phyloP scores from a whole-genome alignment of 2,888 invertebrate species.

The Dendrolimus pini region DNA sequence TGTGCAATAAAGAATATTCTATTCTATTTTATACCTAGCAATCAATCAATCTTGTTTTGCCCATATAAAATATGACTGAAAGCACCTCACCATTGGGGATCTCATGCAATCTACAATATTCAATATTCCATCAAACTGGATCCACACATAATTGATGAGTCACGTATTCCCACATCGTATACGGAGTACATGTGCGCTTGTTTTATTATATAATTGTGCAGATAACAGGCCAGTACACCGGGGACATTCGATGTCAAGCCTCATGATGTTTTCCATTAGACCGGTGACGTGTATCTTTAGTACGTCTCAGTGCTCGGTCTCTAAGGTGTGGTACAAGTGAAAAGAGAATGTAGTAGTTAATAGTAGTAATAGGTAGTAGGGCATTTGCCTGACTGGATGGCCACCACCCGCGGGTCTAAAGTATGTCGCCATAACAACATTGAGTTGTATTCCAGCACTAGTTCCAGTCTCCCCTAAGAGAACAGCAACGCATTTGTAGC shows the following conservation, averaged over 20 bases:
- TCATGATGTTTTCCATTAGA: slow-evolving; percentile 57
- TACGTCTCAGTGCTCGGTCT: slow-evolving; percentile 28
- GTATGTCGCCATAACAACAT: too few species aligned
- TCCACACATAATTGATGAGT: background rate
- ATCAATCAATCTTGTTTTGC: too few species aligned
- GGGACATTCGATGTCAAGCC: slow-evolving; percentile 37
- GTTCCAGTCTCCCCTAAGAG: too few species aligned
- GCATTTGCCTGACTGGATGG: too few species aligned
- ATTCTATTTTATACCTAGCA: too few species aligned
- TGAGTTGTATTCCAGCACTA: too few species aligned
- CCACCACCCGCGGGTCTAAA: too few species aligned
- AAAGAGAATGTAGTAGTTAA: background rate
- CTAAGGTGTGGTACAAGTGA: slow-evolving; percentile 21
- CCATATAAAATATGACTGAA: background rate
- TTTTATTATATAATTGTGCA: slow-evolving; percentile 28
- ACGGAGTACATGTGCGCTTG: slow-evolving; percentile 6
- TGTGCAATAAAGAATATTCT: too few species aligned
- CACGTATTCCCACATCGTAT: background rate
- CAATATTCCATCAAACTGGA: background rate
- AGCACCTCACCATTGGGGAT: background rate
- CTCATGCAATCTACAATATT: background rate
- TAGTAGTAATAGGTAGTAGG: too few species aligned
- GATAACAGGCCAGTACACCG: slow-evolving; percentile 25
- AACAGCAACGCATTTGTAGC: too few species aligned
- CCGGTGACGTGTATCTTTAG: slow-evolving; percentile 40